These are phyloP conservation scores for Patiria miniata DNA, from an alignment of 35 echinoderm and acorn worm species.

Conservation along the genomic window DNA sequence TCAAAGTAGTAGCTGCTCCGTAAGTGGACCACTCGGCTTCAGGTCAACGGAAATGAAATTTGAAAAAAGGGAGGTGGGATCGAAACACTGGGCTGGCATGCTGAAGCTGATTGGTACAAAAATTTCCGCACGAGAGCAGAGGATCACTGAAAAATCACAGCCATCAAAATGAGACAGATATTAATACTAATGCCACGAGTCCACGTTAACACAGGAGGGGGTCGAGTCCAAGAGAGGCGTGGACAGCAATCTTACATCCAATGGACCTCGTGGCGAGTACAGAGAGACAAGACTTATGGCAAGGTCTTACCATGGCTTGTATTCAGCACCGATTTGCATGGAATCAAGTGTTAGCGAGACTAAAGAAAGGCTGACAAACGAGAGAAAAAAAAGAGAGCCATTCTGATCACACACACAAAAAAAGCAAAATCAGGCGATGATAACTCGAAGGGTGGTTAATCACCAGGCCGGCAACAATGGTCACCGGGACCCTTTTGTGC, in stretches of 20 bases:
- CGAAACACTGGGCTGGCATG: too few species aligned
- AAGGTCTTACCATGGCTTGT: too few species aligned
- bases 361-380: too few species aligned
- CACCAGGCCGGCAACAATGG: neutral
- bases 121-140: neutral
- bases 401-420: neutral
- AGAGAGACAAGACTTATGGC: too few species aligned
- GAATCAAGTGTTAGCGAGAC: too few species aligned
- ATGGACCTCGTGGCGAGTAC: too few species aligned
- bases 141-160: neutral
- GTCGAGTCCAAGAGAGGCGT: too few species aligned
- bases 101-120: neutral
- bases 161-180: neutral
- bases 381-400: too few species aligned
- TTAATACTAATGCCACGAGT: neutral
- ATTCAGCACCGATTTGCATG: too few species aligned
- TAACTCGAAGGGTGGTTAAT: constrained; percentile 2
- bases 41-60: neutral
- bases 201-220: too few species aligned
- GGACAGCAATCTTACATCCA: too few species aligned
- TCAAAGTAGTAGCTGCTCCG: too few species aligned
- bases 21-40: neutral
- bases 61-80: neutral
- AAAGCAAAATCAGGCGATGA: constrained; percentile 9
- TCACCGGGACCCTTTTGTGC: constrained; percentile 5